Percentiles rank a stretch among this genome's conserved stretches.
These are phyloP conservation scores for Erinaceus europaeus DNA, from an alignment of 2,113 vertebrate genomes.

Conservation along the genomic window DNA sequence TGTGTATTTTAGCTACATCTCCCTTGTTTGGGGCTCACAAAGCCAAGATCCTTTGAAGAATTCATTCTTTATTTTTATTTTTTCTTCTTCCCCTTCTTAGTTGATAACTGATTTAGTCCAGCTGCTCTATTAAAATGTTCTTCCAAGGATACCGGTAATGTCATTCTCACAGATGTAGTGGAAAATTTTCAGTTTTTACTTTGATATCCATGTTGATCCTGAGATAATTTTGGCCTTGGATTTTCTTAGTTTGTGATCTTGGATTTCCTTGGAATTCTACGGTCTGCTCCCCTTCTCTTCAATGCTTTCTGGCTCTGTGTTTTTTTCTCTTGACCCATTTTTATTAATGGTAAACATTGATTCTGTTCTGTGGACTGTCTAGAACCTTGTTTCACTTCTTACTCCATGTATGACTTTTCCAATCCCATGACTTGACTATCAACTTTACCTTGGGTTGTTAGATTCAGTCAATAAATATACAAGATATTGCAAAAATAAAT, in stretches of 20 bases:
- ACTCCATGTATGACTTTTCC: not conserved
- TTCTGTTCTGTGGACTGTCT: not conserved
- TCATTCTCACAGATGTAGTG: not conserved
- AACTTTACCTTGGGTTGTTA: not conserved
- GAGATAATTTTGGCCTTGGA: not conserved
- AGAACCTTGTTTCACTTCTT: not conserved
- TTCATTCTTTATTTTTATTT: not conserved
- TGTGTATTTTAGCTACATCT: not conserved
- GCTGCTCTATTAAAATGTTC: not conserved
- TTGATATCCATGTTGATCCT: not conserved
- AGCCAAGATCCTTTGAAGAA: not conserved
- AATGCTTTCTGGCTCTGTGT: not conserved
- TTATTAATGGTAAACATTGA: not conserved
- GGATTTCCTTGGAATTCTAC: not conserved
- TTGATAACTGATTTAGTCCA: not conserved
- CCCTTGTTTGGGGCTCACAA: not conserved
- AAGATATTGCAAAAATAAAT: not conserved
- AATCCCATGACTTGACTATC: not conserved
- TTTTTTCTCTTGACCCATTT: not conserved
- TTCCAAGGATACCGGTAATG: not conserved
- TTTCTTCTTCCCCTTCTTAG: not conserved
- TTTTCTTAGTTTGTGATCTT: not conserved
- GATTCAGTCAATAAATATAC: not conserved
- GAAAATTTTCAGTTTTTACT: not conserved
- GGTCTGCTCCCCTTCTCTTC: not conserved